These are phyloP conservation scores for Asarcornis scutulata DNA, from an alignment of 2,113 vertebrate genomes.

Conservation along the genomic window DNA sequence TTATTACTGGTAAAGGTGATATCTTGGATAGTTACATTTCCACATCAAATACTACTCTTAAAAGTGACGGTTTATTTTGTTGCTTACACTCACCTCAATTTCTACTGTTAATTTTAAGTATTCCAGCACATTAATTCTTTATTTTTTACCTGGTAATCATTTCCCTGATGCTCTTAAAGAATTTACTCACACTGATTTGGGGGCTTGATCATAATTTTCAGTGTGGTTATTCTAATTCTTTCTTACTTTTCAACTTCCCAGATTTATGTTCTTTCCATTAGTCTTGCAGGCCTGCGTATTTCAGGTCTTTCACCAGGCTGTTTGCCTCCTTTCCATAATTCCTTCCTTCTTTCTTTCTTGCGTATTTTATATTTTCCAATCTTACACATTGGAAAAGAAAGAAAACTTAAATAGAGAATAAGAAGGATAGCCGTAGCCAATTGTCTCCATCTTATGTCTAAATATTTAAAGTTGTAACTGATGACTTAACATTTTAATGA, in stretches of 20 bases:
- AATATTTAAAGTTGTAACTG: neutral
- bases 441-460: rapidly evolving
- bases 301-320: neutral
- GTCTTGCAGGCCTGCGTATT: neutral
- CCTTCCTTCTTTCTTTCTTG: neutral
- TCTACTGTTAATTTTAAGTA: neutral
- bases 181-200: neutral
- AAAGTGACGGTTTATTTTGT: neutral
- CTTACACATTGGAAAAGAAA: neutral
- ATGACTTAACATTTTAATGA: neutral
- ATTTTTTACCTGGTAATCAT: neutral
- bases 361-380: neutral
- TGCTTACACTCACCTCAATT: neutral
- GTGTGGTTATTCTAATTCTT: neutral
- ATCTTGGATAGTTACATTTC: neutral
- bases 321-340: neutral
- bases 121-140: neutral
- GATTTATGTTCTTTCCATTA: neutral
- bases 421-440: neutral
- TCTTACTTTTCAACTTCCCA: neutral
- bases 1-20: neutral
- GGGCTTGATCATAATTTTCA: neutral
- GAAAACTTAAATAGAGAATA: neutral
- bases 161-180: neutral
- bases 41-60: neutral